A percentile compares a stretch with the other conserved stretches of the same genome.
Conservation (phyloP, 1,140 invertebrate genomes). For the Nymphalis io region DNA sequence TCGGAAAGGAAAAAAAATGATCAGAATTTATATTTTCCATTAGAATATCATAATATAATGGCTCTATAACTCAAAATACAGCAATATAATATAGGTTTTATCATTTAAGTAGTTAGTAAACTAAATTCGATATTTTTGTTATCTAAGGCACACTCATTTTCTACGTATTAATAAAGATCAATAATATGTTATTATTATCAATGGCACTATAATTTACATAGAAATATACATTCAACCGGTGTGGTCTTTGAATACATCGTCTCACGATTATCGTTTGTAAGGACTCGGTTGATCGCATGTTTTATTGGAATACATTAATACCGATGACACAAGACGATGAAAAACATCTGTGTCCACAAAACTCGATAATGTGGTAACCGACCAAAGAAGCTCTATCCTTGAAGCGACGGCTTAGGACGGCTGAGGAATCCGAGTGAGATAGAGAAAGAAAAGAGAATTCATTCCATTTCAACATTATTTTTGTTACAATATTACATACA, state of each 20-base stretch:
- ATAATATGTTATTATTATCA: not conserved
- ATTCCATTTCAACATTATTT: too few species aligned
- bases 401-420: constrained; percentile 52
- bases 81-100: too few species aligned
- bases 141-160: too few species aligned
- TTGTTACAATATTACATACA: too few species aligned
- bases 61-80: too few species aligned
- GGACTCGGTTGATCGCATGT: constrained; percentile 69
- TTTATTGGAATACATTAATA: constrained; percentile 74
- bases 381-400: constrained; percentile 71
- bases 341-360: constrained; percentile 75
- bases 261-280: constrained; percentile 65
- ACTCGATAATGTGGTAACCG: constrained; percentile 57
- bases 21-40: too few species aligned
- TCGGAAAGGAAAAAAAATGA: too few species aligned
- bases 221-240: constrained; percentile 49
- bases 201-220: not conserved
- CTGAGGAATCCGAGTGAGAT: not conserved
- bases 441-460: not conserved
- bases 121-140: too few species aligned
- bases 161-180: too few species aligned
- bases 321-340: constrained; percentile 76
- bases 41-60: too few species aligned
- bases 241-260: constrained; percentile 64
- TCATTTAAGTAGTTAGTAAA: too few species aligned